Evolutionary conservation across 2,113 vertebrate species (phyloP), one percentile per base, ranked within the genome.

Genomic region (Sinosuthora webbiana): DNA sequence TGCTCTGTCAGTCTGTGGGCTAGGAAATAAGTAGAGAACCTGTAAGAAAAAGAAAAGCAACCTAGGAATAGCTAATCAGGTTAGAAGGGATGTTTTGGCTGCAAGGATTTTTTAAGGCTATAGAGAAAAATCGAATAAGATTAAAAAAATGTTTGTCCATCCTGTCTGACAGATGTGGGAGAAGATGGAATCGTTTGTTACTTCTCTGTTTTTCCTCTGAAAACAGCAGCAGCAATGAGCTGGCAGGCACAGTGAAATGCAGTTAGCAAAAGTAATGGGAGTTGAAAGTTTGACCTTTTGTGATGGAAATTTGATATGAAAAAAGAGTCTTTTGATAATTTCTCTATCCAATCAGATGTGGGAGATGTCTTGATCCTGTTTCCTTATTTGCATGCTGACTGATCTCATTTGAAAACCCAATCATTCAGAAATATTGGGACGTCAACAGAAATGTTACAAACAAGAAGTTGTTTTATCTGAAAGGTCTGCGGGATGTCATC

Each of bases 271-370:
- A 95, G 93, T 95, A 88, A 93, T 71, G 52, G 88, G 87, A 91
- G 83, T 74, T 93, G 88, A 82, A 92, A 96, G 95, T 91, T 70
- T 90, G 96, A 96, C 98, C 98, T 98, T 98, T 98, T 98, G 92
- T 98, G 98, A 98, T 98, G 97, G 98, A 98, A 98, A 98, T 98
- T 94, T 97, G 97, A 97, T 98, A 96, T 97, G 95, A 97, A 95
- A 96, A 97, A 97, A 93, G 95, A 95, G 79, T 96, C 96, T 98
- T 97, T 97, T 97, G 98, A 98, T 98, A 98, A 97, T 97, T 98
- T 94, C 95, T 96, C 96, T 95, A 94, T 73, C 97, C 98, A 98
- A 98, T 98, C 98, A 98, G 98, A 96, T 96, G 80, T 94, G 97
- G 97, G 96, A 90, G 96, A 98, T 97, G 97, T 97, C 98, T 98